These are phyloP conservation scores for Drosophila peninsularis DNA, from an alignment of 2,888 invertebrate species.

Conservation along the genomic window DNA sequence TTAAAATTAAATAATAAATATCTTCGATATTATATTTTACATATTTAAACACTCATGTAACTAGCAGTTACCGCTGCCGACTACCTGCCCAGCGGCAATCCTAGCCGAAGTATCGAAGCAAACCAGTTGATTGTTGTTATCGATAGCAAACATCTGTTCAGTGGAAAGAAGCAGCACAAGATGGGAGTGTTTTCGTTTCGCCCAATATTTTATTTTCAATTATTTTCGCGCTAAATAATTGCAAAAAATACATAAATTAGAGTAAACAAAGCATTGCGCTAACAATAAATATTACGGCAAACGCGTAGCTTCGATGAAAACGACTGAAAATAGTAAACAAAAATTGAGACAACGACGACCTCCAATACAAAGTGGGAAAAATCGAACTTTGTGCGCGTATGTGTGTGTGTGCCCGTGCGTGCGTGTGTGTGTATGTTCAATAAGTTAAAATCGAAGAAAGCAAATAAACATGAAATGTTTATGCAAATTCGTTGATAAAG, in stretches of 20 bases:
- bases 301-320: slow-evolving; percentile 28
- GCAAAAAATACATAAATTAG: slow-evolving; percentile 37
- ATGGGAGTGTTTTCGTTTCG: slow-evolving; percentile 75
- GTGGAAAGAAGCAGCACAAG: slow-evolving; percentile 61
- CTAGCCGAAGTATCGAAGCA: slow-evolving; percentile 31
- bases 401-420: slow-evolving; percentile 45
- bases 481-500: slow-evolving; percentile 29
- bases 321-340: slow-evolving; percentile 37
- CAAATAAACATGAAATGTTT: slow-evolving; percentile 43
- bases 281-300: slow-evolving; percentile 27
- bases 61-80: slow-evolving; percentile 12
- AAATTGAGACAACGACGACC: slow-evolving; percentile 66
- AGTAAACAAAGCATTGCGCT: slow-evolving; percentile 10
- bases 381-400: slow-evolving; percentile 67
- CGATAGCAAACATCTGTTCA: slow-evolving; percentile 59
- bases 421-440: slow-evolving; percentile 25
- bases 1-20: too few relatives aligned
- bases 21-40: too few relatives aligned
- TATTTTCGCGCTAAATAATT: slow-evolving; percentile 51
- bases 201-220: slow-evolving; percentile 46
- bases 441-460: slow-evolving; percentile 48
- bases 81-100: slow-evolving; percentile 5
- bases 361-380: slow-evolving; percentile 76
- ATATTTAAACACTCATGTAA: too few relatives aligned
- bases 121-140: slow-evolving; percentile 50